A percentile compares a stretch with the other conserved stretches of the same genome.
These are phyloP conservation scores for Caiman crocodilus DNA, from an alignment of 2,797 vertebrate genomes.

Conservation along the genomic window DNA sequence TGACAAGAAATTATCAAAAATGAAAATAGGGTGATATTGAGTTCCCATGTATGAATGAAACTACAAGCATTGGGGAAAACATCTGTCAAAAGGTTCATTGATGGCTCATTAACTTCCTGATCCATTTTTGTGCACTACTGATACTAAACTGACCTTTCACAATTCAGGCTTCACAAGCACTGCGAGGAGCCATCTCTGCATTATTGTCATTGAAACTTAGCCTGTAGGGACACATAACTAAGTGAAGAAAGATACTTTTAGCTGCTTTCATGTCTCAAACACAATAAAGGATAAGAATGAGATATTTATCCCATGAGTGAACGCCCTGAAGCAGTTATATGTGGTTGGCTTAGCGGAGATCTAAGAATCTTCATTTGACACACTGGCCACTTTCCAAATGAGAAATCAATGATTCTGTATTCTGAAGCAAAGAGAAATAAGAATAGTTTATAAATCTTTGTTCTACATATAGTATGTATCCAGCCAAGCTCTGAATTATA, in stretches of 20 bases:
- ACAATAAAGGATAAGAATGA: conserved; percentile 29
- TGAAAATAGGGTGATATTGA: conserved; percentile 36
- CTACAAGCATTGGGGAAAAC: conserved; percentile 53
- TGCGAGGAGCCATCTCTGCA: conserved; percentile 9
- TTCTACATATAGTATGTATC: conserved; percentile 19
- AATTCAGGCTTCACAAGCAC: conserved; percentile 37
- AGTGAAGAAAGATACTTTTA: conserved; percentile 49
- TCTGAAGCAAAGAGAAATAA: conserved; percentile 45
- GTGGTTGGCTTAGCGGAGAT: conserved; percentile 10
- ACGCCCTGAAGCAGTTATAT: conserved; percentile 47
- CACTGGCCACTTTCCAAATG: conserved; percentile 38
- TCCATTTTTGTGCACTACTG: conserved; percentile 62
- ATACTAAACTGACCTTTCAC: conserved; percentile 68
- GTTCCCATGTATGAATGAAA: conserved; percentile 42
- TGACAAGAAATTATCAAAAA: neutral
- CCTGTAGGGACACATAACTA: conserved; percentile 44
- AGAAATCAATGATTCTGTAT: conserved; percentile 66
- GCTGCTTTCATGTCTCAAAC: conserved; percentile 30
- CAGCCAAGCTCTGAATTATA: conserved; percentile 51
- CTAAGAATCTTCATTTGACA: conserved; percentile 27
- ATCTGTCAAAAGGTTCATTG: conserved; percentile 51
- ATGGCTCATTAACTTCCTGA: conserved; percentile 62
- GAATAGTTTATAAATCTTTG: conserved; percentile 55
- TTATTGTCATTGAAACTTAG: conserved; percentile 41
- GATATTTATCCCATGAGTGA: conserved; percentile 36